Evolutionary conservation across 2,113 vertebrate species (phyloP).

Genomic region (Neogobius melanostomus): DNA sequence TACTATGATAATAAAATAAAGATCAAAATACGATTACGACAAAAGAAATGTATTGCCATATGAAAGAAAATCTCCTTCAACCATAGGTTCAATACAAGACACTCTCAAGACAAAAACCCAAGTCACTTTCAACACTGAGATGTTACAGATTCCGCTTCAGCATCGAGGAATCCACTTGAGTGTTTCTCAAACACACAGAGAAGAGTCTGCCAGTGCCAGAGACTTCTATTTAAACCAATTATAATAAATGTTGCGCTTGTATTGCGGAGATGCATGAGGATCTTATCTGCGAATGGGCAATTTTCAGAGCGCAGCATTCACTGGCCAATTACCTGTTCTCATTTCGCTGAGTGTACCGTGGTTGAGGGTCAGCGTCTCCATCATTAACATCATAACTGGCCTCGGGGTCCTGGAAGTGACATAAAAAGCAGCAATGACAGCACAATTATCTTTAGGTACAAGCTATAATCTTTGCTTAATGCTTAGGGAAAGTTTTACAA

Average conservation of each 20-base stretch:
- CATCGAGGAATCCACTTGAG: not conserved
- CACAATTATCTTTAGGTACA: not conserved
- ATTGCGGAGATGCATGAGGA: constrained; percentile 1
- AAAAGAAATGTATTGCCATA: too few species aligned
- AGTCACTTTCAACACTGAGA: too few species aligned
- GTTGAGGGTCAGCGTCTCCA: constrained; percentile 93
- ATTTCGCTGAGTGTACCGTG: constrained; percentile 95
- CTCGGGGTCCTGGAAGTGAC: constrained; percentile 83
- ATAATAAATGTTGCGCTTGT: not conserved
- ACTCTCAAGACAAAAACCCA: too few species aligned
- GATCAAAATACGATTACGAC: too few species aligned
- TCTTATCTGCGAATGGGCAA: not conserved
- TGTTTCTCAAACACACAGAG: not conserved
- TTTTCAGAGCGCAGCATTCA: constrained; percentile 1
- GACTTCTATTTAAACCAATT: constrained; percentile 16
- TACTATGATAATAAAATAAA: too few species aligned
- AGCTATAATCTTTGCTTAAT: accelerated
- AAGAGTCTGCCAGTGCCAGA: not conserved
- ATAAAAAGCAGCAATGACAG: constrained; percentile 2
- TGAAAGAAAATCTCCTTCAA: too few species aligned
- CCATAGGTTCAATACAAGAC: too few species aligned
- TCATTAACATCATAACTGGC: constrained; percentile 98
- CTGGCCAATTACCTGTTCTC: constrained; percentile 87
- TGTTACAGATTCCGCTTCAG: too few species aligned
- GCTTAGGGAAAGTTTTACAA: not conserved